These are phyloP conservation scores for Patella vulgata DNA, from an alignment of 1,140 invertebrate species.

Conservation along the genomic window DNA sequence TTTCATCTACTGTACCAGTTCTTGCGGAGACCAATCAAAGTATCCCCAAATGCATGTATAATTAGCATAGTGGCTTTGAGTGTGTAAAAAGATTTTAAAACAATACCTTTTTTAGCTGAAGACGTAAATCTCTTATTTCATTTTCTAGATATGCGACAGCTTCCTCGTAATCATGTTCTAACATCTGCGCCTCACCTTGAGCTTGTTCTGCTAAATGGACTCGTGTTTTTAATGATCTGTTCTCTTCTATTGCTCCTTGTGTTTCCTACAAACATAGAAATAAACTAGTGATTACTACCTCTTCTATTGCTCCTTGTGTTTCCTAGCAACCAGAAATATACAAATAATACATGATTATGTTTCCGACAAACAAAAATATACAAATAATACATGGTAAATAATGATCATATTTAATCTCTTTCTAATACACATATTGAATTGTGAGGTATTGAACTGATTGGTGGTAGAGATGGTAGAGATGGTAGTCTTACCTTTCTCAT, in stretches of 20 bases:
- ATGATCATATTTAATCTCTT: conserved; percentile 15
- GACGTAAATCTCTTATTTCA: conserved; percentile 54
- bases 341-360: too few relatives aligned
- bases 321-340: neutral
- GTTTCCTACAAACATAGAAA: conserved; percentile 44
- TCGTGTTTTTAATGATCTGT: conserved; percentile 51
- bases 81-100: too few relatives aligned
- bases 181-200: conserved; percentile 57
- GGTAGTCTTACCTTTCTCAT: conserved; percentile 1
- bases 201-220: conserved; percentile 61
- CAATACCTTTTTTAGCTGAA: conserved; percentile 36
- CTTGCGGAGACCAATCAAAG: too few relatives aligned
- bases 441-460: too few relatives aligned
- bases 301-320: neutral
- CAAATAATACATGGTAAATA: too few relatives aligned
- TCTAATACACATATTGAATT: neutral
- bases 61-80: too few relatives aligned
- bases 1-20: too few relatives aligned
- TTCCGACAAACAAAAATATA: too few relatives aligned
- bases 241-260: conserved; percentile 54
- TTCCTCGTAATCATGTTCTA: conserved; percentile 65
- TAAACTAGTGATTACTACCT: neutral
- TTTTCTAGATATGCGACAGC: conserved; percentile 60
- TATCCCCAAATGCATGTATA: too few relatives aligned
- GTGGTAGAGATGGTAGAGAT: too few relatives aligned